phyloP scores from a whole-genome alignment of 2,797 vertebrate species.

The Parauchenoglanis punctatus region DNA sequence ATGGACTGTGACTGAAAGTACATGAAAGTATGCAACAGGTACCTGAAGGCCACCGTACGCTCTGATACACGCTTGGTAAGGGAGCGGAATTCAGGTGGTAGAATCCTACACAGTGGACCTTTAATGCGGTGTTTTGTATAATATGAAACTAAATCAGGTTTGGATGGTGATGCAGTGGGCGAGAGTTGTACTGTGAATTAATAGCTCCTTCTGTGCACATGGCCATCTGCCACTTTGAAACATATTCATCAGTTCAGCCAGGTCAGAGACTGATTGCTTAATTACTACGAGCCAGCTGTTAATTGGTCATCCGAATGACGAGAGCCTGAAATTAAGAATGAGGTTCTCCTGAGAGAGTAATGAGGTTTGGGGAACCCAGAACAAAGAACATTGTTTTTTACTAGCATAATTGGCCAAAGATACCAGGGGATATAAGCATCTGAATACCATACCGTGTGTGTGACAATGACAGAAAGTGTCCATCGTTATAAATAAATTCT shows the following conservation, averaged over 20 bases:
- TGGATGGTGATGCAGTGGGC: neutral
- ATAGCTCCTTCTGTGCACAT: constrained; percentile 39
- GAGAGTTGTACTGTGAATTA: constrained; percentile 23
- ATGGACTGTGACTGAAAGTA: too few species aligned
- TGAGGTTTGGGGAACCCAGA: neutral
- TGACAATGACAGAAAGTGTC: neutral
- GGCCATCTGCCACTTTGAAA: constrained; percentile 51
- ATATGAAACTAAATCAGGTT: neutral
- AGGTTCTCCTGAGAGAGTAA: neutral
- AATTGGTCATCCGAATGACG: constrained; percentile 33
- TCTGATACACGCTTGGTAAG: too few species aligned
- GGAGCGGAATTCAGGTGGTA: too few species aligned
- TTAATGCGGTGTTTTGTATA: neutral
- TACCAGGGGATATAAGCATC: too few species aligned
- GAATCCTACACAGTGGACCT: too few species aligned
- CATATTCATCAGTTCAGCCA: constrained; percentile 55
- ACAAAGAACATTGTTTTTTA: neutral
- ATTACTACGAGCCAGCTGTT: constrained; percentile 54
- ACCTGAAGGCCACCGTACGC: too few species aligned
- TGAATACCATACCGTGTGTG: neutral
- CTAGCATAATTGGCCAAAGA: neutral
- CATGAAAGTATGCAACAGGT: too few species aligned
- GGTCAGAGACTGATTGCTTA: constrained; percentile 56
- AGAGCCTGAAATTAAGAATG: constrained; percentile 1
- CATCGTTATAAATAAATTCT: neutral